Base-by-base conservation (phyloP, 2,113 vertebrate species). In the Elgaria multicarinata region DNA sequence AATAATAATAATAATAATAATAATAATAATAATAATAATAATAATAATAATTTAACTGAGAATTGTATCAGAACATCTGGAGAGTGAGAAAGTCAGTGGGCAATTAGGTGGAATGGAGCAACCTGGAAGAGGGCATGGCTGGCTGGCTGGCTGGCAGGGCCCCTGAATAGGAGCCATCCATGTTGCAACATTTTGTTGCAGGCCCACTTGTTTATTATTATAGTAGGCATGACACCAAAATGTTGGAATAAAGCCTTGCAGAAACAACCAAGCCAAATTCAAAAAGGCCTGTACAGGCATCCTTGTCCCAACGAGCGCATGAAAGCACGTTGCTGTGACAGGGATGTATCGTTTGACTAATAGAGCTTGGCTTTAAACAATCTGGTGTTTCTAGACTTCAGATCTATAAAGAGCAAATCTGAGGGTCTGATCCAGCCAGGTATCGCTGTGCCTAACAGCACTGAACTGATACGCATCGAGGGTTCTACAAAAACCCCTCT, bases 401-500 rank as follows among this genome's bases (percentile, higher is more conserved):
- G 81, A 93, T 90, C 84, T 83, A 86, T 76, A 78, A 95, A 94
- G 91, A 90, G 12, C 26, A 18, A 89, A 39, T 92, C 88, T 94
- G 90, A 87, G 44, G 16, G 94, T 79, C 85, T 1, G 33, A 94
- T 94, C 87, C 92, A 81, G 89, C n/a, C 81, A 95, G 92, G 79
- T 94, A 93, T 26, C 26, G 36, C 86, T 87, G 78, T 72, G 83
- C 87, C 86, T 89, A 93, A 39, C 89, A 93, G 86, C 80, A 90
- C 26, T 71, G 76, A 94, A 89, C 86, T 86, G 75, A 95, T 16
- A 31, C 62, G 88, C 31, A 14, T 16, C 74, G 53, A 93, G 87
- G 72, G 33, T 94, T 93, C 86, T 92, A 94, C 67, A 89, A 92
- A 89, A 96, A 90, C 74, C 92, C 90, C 64, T 90, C 91, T 87